Percentiles rank a stretch among this genome's conserved stretches.
Evolutionary conservation across 2,113 vertebrate species (phyloP).

Genomic region (Laticauda colubrina): DNA sequence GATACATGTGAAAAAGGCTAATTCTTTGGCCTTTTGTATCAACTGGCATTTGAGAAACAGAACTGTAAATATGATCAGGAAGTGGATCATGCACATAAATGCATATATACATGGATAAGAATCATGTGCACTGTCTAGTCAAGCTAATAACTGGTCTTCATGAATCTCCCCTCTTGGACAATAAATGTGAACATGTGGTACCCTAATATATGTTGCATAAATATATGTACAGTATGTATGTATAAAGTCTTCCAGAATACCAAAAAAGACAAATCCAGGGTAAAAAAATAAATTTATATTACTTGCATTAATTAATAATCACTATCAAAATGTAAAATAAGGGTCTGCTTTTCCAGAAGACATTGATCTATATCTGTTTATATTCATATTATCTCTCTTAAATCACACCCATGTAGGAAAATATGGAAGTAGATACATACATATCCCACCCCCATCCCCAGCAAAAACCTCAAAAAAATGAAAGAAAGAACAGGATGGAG

Average conservation of each 20-base stretch:
- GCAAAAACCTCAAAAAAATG: background rate
- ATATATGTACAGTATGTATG: background rate
- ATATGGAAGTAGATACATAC: background rate
- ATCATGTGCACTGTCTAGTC: background rate
- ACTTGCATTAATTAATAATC: background rate
- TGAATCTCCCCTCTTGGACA: background rate
- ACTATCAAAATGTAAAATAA: background rate
- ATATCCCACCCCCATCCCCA: background rate
- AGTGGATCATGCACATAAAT: background rate
- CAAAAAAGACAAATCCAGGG: background rate
- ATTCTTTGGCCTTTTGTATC: conserved; percentile 35
- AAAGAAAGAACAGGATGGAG: background rate
- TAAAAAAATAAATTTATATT: background rate
- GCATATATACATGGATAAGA: no score
- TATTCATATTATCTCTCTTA: background rate
- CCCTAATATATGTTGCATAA: background rate
- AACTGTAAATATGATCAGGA: background rate
- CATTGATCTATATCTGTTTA: background rate
- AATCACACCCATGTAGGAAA: background rate
- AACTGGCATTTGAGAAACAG: conserved; percentile 25
- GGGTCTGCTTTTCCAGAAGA: background rate
- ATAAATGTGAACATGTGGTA: background rate
- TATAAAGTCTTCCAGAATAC: background rate
- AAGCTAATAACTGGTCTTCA: background rate
- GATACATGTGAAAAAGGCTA: conserved; percentile 45